Conservation (phyloP, 2,113 vertebrate genomes). For the Actenoides hombroni region DNA sequence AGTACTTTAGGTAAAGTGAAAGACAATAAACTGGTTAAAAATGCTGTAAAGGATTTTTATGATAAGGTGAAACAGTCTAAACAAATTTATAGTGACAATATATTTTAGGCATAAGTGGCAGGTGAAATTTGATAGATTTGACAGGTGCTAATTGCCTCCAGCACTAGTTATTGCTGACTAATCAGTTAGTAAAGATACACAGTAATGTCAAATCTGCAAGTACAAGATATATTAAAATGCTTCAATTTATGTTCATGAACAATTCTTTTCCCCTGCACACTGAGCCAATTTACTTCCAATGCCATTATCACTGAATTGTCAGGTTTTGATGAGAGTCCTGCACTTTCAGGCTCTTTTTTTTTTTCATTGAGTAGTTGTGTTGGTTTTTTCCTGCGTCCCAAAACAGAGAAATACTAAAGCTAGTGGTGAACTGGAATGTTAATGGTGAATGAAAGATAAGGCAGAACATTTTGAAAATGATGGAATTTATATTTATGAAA, state of each 20-base stretch:
- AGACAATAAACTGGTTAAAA: not conserved
- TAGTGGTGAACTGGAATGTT: not conserved
- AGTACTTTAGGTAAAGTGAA: not conserved
- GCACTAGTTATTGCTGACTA: not conserved
- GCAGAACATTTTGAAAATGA: not conserved
- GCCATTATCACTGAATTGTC: not conserved
- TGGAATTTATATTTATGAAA: not conserved
- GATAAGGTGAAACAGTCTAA: not conserved
- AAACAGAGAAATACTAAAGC: not conserved
- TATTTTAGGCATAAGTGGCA: not conserved
- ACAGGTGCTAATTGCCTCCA: not conserved
- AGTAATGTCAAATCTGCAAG: not conserved
- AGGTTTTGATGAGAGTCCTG: not conserved
- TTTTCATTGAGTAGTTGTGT: not conserved
- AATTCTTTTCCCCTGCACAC: not conserved
- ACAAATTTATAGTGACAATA: not conserved
- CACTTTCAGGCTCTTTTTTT: not conserved
- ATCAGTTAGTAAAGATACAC: not conserved
- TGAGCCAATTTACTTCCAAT: not conserved
- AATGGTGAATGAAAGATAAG: not conserved
- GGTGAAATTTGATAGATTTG: not conserved
- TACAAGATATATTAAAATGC: not conserved
- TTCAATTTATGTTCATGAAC: not conserved
- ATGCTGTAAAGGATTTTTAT: not conserved
- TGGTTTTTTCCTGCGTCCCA: not conserved